Evolutionary conservation across 2,113 vertebrate species (phyloP).

Genomic region (Capreolus pygargus): DNA sequence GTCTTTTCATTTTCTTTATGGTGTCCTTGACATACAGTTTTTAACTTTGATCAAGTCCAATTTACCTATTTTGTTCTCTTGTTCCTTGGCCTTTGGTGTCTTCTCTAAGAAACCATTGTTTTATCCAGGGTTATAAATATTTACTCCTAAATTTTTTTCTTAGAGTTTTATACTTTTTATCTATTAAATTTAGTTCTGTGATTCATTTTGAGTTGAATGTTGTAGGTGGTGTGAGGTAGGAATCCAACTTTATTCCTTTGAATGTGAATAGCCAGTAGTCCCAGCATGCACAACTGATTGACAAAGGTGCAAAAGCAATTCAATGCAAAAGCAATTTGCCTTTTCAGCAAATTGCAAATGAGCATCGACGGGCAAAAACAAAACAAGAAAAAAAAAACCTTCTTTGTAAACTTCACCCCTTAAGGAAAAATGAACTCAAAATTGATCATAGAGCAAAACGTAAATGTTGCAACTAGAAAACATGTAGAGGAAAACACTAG

Average conservation of each 20-base stretch:
- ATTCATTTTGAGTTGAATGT: not conserved
- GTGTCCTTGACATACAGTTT: not conserved
- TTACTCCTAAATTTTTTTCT: not conserved
- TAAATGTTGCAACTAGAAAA: not conserved
- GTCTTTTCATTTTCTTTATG: not conserved
- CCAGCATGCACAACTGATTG: not conserved
- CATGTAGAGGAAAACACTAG: not conserved
- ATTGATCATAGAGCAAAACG: not conserved
- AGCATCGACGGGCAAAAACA: not conserved
- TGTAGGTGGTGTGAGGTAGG: not conserved
- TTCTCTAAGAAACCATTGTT: not conserved
- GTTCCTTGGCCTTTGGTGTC: not conserved
- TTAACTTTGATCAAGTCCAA: not conserved
- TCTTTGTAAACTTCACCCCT: not conserved
- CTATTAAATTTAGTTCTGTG: not conserved
- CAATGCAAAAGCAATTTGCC: not conserved
- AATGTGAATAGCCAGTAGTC: not conserved
- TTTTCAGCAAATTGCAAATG: not conserved
- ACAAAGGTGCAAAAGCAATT: not conserved
- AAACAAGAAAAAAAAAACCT: not conserved
- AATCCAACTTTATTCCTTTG: not conserved
- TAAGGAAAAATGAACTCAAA: not conserved
- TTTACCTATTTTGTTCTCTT: not conserved
- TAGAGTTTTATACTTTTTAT: not conserved
- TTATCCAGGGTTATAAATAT: not conserved